These are phyloP conservation scores for Pantherophis guttatus DNA, from an alignment of 2,113 vertebrate genomes.

Conservation along the genomic window DNA sequence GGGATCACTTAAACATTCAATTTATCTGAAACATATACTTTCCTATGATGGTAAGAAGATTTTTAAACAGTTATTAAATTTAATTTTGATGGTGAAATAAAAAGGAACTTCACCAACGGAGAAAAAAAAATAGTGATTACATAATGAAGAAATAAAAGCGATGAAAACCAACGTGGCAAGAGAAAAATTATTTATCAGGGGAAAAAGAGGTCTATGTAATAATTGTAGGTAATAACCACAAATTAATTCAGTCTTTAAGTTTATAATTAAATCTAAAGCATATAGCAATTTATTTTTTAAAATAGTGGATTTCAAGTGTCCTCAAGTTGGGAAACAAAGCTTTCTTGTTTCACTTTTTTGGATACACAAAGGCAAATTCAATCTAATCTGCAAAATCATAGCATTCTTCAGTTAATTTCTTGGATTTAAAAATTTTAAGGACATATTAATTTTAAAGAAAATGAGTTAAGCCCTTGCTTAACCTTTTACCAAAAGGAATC, in stretches of 20 bases:
- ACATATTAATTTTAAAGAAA: neutral
- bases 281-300: neutral
- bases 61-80: neutral
- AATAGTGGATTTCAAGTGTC: slow-evolving; percentile 25
- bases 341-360: neutral
- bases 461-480: neutral
- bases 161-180: neutral
- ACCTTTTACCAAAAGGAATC: neutral
- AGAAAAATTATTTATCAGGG: neutral
- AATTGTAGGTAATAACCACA: neutral
- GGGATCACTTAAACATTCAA: slow-evolving; percentile 27
- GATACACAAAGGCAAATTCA: neutral
- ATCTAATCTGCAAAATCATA: slow-evolving; percentile 3
- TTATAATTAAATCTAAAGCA: neutral
- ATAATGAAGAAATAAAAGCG: neutral
- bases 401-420: neutral
- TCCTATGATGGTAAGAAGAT: slow-evolving; percentile 35
- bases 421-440: neutral
- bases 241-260: neutral
- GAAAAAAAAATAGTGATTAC: neutral
- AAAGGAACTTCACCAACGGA: neutral
- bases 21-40: slow-evolving; percentile 47
- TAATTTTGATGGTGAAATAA: neutral
- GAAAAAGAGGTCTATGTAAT: neutral
- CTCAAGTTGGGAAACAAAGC: slow-evolving; percentile 7